Evolutionary conservation across 1,140 invertebrate genomes (phyloP).

Genomic region (Helicorthomorpha holstii): DNA sequence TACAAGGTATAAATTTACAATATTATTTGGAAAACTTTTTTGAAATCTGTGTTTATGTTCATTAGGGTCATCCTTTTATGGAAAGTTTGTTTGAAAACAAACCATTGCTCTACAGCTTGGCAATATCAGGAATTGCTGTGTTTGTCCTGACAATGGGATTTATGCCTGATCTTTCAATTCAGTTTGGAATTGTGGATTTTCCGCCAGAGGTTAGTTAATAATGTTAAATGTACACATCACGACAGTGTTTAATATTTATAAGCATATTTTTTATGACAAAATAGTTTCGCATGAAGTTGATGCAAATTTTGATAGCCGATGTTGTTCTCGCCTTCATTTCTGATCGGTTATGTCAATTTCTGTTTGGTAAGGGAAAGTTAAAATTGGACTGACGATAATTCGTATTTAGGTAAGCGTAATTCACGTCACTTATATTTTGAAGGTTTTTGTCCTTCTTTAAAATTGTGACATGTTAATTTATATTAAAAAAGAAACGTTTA

Average conservation of each 20-base stretch:
- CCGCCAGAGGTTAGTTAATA: constrained; percentile 50
- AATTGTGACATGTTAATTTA: too few species aligned
- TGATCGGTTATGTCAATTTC: constrained; percentile 66
- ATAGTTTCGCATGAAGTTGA: constrained; percentile 66
- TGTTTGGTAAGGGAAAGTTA: constrained; percentile 64
- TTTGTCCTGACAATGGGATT: constrained; percentile 55
- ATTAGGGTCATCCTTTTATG: constrained; percentile 95
- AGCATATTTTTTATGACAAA: constrained; percentile 29
- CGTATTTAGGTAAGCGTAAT: background rate
- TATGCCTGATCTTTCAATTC: constrained; percentile 53
- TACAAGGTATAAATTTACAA: constrained; percentile 60
- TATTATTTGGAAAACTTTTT: background rate
- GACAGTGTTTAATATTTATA: constrained; percentile 2
- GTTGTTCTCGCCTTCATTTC: constrained; percentile 62
- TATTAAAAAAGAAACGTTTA: too few species aligned
- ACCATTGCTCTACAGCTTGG: constrained; percentile 73
- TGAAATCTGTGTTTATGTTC: constrained; percentile 3
- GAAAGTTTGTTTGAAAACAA: constrained; percentile 84
- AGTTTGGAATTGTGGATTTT: constrained; percentile 82
- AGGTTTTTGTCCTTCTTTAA: too few species aligned
- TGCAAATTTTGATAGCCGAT: constrained; percentile 61
- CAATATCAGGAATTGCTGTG: constrained; percentile 51
- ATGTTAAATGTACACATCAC: background rate
- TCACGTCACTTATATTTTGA: too few species aligned
- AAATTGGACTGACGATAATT: constrained; percentile 4